Evolutionary conservation across 2,888 invertebrate species (phyloP).

Genomic region (Caenorhabditis sp.): DNA sequence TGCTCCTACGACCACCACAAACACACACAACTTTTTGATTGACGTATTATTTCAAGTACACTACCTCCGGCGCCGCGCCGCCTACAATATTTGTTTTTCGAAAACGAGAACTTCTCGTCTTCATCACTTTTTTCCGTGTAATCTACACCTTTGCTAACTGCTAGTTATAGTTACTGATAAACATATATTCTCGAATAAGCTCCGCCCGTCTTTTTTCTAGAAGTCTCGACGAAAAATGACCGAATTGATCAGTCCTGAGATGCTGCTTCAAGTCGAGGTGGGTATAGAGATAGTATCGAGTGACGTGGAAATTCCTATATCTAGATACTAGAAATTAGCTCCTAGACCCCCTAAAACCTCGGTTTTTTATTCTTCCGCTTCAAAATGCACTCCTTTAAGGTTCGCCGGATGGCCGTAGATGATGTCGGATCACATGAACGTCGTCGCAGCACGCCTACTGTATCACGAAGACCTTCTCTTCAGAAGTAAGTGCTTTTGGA

Average conservation of each 20-base stretch:
- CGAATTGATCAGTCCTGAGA: conserved; percentile 38
- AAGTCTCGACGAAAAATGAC: conserved; percentile 18
- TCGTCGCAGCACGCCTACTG: conserved; percentile 75
- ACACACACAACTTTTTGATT: conserved; percentile 2
- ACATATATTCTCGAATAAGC: too few relatives aligned
- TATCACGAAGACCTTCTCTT: conserved; percentile 71
- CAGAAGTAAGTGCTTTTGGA: conserved; percentile 70
- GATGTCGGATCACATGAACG: conserved; percentile 70
- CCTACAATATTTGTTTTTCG: conserved; percentile 37
- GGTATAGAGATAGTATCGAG: too few relatives aligned
- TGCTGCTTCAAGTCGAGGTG: conserved; percentile 38
- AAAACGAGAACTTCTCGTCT: conserved; percentile 1
- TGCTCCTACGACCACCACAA: neutral
- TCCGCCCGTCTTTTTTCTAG: neutral
- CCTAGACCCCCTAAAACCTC: too few relatives aligned
- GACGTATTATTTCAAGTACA: conserved; percentile 18
- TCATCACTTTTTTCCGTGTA: neutral
- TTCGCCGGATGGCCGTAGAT: conserved; percentile 68
- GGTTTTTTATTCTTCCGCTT: too few relatives aligned
- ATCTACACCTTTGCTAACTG: neutral
- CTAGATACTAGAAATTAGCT: neutral
- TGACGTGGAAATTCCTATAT: conserved; percentile 2
- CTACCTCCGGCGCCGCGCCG: neutral
- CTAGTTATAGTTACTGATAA: neutral
- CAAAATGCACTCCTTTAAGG: conserved; percentile 36